A percentile compares a stretch with the other conserved stretches of the same genome.
Conservation (phyloP, 2,113 vertebrate genomes). For the Fregetta grallaria region DNA sequence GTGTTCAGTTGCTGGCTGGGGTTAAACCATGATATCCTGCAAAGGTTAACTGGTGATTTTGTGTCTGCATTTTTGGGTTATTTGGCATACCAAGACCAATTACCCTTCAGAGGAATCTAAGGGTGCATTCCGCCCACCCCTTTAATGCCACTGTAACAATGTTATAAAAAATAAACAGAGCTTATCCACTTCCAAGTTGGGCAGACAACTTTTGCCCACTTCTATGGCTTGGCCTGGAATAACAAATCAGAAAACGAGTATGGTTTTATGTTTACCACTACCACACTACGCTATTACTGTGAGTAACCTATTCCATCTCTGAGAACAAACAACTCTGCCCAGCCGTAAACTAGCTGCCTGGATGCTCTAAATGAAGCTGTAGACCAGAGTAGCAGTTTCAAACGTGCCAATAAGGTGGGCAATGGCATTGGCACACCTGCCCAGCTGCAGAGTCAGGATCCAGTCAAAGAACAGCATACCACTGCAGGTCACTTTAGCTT, state of each 20-base stretch:
- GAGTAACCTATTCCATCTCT: not conserved
- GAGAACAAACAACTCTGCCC: not conserved
- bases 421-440: not conserved
- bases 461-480: not conserved
- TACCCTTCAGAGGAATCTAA: not conserved
- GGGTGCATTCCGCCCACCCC: not conserved
- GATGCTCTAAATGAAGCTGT: not conserved
- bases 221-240: not conserved
- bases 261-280: not conserved
- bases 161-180: not conserved
- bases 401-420: not conserved
- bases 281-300: rapidly evolving
- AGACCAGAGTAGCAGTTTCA: not conserved
- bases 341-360: not conserved
- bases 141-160: not conserved
- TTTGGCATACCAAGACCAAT: not conserved
- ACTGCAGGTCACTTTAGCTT: not conserved
- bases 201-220: not conserved
- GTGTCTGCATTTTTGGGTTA: not conserved
- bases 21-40: not conserved
- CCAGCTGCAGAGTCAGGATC: not conserved
- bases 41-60: not conserved
- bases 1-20: too few species aligned
- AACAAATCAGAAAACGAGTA: not conserved
- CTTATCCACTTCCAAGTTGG: not conserved